These are phyloP conservation scores for Peribatodes rhomboidaria DNA, from an alignment of 2,888 invertebrate species.

Conservation along the genomic window DNA sequence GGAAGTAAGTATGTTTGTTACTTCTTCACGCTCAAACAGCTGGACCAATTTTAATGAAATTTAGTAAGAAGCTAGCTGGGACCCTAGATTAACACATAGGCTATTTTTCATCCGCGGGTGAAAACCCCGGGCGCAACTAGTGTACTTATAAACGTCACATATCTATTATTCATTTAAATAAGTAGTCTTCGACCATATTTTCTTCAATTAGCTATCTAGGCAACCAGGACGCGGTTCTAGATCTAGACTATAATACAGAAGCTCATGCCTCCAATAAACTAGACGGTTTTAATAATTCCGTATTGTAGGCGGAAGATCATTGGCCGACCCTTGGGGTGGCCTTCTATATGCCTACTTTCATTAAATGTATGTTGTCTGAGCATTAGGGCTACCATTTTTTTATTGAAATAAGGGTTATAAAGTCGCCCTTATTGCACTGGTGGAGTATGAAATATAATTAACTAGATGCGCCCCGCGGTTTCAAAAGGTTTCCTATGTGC, in stretches of 20 bases:
- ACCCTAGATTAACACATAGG: too few relatives aligned
- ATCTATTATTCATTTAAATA: neutral
- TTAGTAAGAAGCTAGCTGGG: too few relatives aligned
- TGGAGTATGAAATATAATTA: too few relatives aligned
- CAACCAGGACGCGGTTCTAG: constrained; percentile 24
- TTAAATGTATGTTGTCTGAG: constrained; percentile 7
- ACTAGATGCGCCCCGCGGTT: too few relatives aligned
- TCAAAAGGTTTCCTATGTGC: too few relatives aligned
- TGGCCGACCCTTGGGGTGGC: constrained; percentile 59
- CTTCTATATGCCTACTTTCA: constrained; percentile 43
- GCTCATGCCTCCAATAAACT: constrained; percentile 17
- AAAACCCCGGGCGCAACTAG: too few relatives aligned
- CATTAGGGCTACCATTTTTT: constrained; percentile 1
- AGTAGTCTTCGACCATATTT: constrained; percentile 12
- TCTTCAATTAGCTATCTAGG: constrained; percentile 19
- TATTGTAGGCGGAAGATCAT: constrained; percentile 41
- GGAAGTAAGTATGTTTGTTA: too few relatives aligned
- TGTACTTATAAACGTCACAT: too few relatives aligned
- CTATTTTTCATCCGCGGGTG: too few relatives aligned
- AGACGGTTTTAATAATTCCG: constrained; percentile 31
- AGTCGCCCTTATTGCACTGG: too few relatives aligned
- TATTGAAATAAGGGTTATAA: neutral
- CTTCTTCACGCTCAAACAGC: too few relatives aligned
- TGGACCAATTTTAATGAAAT: too few relatives aligned
- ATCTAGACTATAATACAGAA: constrained; percentile 31